Base-by-base conservation (phyloP, 2,113 vertebrate species). In the Lepus americanus region DNA sequence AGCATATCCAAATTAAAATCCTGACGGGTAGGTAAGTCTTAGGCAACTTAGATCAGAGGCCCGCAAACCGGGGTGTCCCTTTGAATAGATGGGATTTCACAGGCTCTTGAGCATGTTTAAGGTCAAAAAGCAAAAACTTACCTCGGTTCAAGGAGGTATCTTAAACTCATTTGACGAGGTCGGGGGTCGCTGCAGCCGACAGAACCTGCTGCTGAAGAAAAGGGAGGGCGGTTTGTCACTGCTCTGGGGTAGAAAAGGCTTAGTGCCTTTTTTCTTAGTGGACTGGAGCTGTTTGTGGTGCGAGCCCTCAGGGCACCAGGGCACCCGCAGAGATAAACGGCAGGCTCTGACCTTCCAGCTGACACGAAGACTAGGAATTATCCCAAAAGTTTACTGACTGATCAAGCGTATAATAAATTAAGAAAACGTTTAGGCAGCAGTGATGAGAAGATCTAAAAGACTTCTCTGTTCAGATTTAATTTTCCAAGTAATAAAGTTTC, bases 401-500 rank as follows among this genome's bases (percentile, higher is more conserved):
- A 95, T 94, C 90, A 95, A 84, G 79, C 81, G 10, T 67, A 81
- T 87, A 96, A 94, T 93, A 97, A 96, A 96, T 96, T 89, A 95
- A 94, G 94, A 85, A 95, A 94, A 94, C 1, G 1, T 89, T 96
- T 95, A 95, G 83, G 76, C 53, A 95, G 27, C 51, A 97, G 82
- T 95, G 95, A 94, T 77, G 94, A 89, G 93, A 94, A 84, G 79
- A 89, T 94, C 82, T 96, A 87, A 95, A 97, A 91, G 82, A 96
- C 72, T 96, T 95, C 44, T 79, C 78, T 89, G 22, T 89, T 97
- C 93, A 92, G 61, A 89, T 92, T 97, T 97, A 96, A 95, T 97
- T 97, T 97, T 96, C 94, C 76, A 95, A 97, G 94, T 89, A 95
- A 95, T 95, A 92, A 97, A 94, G 76, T 94, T 93, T 86, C 92